Evolutionary conservation across 1,140 invertebrate genomes (phyloP), one percentile per base, ranked within the genome.

Genomic region (Leucophenga varia): DNA sequence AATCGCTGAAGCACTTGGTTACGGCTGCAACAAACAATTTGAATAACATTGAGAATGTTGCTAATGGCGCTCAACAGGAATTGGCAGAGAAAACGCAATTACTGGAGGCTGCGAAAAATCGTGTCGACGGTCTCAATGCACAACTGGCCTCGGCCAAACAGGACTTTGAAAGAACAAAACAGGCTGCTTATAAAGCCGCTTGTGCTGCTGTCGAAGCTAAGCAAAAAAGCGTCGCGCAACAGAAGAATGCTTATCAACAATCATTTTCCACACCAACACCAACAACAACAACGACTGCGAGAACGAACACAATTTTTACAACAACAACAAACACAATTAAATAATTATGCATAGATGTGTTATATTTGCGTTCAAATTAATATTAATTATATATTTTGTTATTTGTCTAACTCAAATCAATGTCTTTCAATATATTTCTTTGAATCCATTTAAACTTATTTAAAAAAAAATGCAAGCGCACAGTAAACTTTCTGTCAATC

Each of bases 61-160:
- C 83, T 0, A 71, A 72, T 25, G 80, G 80, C 1, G 79, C 83
- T 0, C 76, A 84, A 45, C 75, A 76, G 49, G 80, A 82, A 7
- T 46, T 84, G n/a, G 75, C 76, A 14, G 83, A 85, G 48, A 86
- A 86, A 49, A 81, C 81, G 20, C 79, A 84, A 53, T 73, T 85
- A n/a, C 49, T 85, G 12, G 79, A 83, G 7, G 84, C 84, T 12
- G 83, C 85, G 0, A 80, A 82, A 55, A 77, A 78, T 28, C 77
- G 84, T 22, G 74, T 84, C 37, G 80, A 82, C 0, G 78, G 80
- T 43, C 57, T 86, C 2, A 76, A 76, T 34, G 78, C 78, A 21
- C 82, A 85, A 52, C 61, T 86, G 37, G 70, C 76, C 47, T 77
- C 76, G 7, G 83, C 83, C 2, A 79, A 79, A 44, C 63, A 75